Conservation (phyloP, 2,797 vertebrate species). For the Notamacropus eugenii region DNA sequence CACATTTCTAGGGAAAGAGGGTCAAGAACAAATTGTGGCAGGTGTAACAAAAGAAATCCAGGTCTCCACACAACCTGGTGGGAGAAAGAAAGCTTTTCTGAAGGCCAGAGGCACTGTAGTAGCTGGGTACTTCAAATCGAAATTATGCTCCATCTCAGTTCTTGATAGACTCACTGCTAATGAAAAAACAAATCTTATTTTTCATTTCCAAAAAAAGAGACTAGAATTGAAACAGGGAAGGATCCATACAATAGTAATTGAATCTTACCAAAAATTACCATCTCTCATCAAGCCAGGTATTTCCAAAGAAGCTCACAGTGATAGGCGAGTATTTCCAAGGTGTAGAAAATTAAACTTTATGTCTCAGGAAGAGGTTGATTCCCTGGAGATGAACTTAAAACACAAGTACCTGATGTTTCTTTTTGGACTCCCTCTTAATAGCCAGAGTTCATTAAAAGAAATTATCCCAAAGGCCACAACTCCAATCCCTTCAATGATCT, state of each 20-base stretch:
- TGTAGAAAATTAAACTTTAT: background rate
- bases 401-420: background rate
- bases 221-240: slow-evolving; percentile 52
- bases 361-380: slow-evolving; percentile 15
- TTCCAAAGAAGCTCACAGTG: slow-evolving; percentile 1
- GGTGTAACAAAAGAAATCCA: background rate
- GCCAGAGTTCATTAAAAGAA: background rate
- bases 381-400: slow-evolving; percentile 22
- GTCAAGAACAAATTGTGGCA: slow-evolving; percentile 29
- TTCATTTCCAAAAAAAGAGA: slow-evolving; percentile 59
- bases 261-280: slow-evolving; percentile 19
- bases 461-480: background rate
- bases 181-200: slow-evolving; percentile 33
- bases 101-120: background rate
- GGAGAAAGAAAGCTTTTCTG: background rate
- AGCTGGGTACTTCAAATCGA: background rate
- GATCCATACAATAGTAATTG: slow-evolving; percentile 49
- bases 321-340: background rate
- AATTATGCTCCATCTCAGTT: background rate
- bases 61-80: background rate
- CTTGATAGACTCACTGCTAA: slow-evolving; percentile 22
- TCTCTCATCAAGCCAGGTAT: background rate
- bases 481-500: background rate
- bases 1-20: background rate
- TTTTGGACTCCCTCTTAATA: background rate